Conservation (phyloP, 23 tunicate genomes). For the Trididemnum nubilum region DNA sequence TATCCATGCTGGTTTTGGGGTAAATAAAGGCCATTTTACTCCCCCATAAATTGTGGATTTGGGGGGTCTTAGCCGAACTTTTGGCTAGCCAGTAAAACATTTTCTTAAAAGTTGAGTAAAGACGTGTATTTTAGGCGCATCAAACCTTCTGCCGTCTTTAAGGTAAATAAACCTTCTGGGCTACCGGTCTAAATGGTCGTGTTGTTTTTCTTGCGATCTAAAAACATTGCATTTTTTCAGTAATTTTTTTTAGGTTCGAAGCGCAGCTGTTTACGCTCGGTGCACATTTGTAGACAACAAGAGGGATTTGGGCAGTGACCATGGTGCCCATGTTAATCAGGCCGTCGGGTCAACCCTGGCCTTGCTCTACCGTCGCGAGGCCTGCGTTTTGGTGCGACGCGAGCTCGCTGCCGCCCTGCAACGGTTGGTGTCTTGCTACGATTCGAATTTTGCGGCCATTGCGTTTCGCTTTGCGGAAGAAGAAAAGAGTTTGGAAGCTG, state of each 20-base stretch:
- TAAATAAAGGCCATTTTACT: too few species aligned
- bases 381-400: conserved; percentile 74
- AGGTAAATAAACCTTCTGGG: too few species aligned
- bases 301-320: conserved; percentile 84
- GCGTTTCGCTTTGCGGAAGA: conserved; percentile 79
- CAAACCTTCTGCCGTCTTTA: too few species aligned
- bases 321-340: conserved; percentile 81
- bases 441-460: conserved; percentile 80
- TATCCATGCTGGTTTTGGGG: too few species aligned
- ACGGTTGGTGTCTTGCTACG: conserved; percentile 76
- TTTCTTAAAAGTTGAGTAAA: too few species aligned
- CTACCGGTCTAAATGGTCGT: too few species aligned
- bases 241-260: conserved; percentile 76
- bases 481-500: conserved; percentile 35
- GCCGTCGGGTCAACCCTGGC: conserved; percentile 79
- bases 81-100: too few species aligned
- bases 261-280: conserved; percentile 89
- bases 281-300: conserved; percentile 91
- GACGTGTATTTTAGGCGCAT: too few species aligned
- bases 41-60: too few species aligned
- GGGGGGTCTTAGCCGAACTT: too few species aligned
- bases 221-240: too few species aligned
- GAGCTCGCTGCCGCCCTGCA: conserved; percentile 87
- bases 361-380: conserved; percentile 51
- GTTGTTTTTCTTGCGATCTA: too few species aligned